Conservation (phyloP, 2,797 vertebrate species). For the Avahi laniger region DNA sequence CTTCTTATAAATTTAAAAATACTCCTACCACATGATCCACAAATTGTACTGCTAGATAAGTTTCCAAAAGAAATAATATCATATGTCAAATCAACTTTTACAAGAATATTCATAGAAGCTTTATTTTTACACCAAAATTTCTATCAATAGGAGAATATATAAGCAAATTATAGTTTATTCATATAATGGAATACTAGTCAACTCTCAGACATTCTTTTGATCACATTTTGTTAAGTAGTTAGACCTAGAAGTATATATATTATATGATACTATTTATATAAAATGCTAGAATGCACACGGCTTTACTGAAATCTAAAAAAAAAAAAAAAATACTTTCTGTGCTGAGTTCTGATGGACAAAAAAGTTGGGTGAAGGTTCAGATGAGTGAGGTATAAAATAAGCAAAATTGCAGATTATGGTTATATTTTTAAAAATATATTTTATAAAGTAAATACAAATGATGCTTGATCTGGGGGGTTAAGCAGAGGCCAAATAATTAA, state of each 20-base stretch:
- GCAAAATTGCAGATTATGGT: background rate
- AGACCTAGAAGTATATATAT: background rate
- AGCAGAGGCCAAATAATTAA: background rate
- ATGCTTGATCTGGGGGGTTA: background rate
- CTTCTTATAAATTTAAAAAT: background rate
- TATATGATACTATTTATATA: background rate
- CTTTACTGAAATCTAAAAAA: background rate
- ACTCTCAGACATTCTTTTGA: background rate
- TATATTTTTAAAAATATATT: background rate
- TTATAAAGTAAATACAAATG: background rate
- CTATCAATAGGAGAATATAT: background rate
- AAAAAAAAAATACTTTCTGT: background rate
- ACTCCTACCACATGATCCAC: background rate
- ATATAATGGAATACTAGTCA: background rate
- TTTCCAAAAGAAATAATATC: background rate
- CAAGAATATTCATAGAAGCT: background rate
- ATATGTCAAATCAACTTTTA: background rate
- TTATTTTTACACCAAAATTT: background rate
- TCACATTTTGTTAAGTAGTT: background rate
- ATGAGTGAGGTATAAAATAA: background rate
- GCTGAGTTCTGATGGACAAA: background rate
- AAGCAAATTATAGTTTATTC: background rate
- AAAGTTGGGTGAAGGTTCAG: background rate
- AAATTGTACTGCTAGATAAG: background rate
- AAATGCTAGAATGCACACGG: background rate